These are phyloP conservation scores for Nomada ferruginata DNA, from an alignment of 2,888 invertebrate species.

Conservation along the genomic window DNA sequence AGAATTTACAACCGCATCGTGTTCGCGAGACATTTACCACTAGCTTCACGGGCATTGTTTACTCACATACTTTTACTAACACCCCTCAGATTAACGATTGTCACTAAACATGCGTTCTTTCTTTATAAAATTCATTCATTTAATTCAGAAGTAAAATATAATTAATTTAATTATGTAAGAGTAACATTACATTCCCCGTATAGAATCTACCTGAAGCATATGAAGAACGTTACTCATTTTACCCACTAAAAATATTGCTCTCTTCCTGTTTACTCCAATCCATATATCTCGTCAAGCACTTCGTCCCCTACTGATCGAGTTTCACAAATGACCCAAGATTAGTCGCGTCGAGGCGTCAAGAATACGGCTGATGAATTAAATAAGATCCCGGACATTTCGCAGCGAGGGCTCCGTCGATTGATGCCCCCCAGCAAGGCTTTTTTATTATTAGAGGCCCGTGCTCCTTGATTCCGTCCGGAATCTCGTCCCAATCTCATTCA, in stretches of 20 bases:
- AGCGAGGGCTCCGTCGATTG: constrained; percentile 12
- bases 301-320: constrained; percentile 3
- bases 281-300: background rate
- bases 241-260: background rate
- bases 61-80: no score
- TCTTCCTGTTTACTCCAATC: constrained; percentile 12
- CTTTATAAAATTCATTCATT: no score
- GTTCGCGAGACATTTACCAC: no score
- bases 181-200: background rate
- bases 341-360: constrained; percentile 43
- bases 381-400: constrained; percentile 37
- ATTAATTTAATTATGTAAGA: no score
- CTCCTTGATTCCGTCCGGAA: constrained; percentile 37
- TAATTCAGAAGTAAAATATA: no score
- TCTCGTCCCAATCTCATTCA: constrained; percentile 54
- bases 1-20: constrained; percentile 10
- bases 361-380: constrained; percentile 56
- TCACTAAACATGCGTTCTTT: no score
- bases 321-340: constrained; percentile 50
- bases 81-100: no score
- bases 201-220: constrained; percentile 10
- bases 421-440: constrained; percentile 27
- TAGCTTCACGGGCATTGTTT: no score
- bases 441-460: constrained; percentile 46
- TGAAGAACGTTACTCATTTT: background rate